phyloP scores from a whole-genome alignment of 1,140 invertebrate species.

The Hylaeus volcanicus region DNA sequence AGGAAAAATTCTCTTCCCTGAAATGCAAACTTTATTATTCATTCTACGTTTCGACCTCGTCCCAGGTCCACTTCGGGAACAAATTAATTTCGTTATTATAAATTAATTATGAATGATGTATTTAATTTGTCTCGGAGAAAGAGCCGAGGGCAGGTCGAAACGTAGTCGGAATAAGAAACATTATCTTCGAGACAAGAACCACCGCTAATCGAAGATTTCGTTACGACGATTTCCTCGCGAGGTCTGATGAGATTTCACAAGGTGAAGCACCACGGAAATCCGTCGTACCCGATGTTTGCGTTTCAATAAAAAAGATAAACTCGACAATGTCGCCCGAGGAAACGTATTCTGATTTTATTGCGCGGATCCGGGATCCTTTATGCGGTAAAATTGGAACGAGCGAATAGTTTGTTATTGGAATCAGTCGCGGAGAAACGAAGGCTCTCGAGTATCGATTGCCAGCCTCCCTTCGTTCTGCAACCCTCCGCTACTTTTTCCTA shows the following conservation, averaged over 20 bases:
- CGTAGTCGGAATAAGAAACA: no score
- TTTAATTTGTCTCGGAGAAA: no score
- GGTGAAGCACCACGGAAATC: background rate
- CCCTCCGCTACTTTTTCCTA: background rate
- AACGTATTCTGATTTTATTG: background rate
- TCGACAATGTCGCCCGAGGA: background rate
- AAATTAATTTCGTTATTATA: no score
- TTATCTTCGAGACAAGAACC: no score
- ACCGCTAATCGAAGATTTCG: no score
- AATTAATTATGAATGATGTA: no score
- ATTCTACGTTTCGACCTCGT: no score
- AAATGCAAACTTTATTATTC: no score
- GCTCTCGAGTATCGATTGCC: slow-evolving; percentile 11
- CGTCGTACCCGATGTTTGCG: no score
- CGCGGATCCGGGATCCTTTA: background rate
- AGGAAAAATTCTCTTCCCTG: no score
- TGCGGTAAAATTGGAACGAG: background rate
- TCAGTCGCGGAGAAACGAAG: slow-evolving; percentile 2
- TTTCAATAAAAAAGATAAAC: background rate
- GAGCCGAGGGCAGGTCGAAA: no score
- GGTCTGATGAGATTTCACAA: background rate
- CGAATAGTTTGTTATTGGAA: slow-evolving; percentile 7
- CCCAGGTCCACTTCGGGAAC: no score
- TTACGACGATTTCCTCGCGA: background rate
- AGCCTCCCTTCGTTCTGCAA: background rate